Conservation (phyloP, 2,113 vertebrate genomes). For the Cryptoleucopteryx plumbea region DNA sequence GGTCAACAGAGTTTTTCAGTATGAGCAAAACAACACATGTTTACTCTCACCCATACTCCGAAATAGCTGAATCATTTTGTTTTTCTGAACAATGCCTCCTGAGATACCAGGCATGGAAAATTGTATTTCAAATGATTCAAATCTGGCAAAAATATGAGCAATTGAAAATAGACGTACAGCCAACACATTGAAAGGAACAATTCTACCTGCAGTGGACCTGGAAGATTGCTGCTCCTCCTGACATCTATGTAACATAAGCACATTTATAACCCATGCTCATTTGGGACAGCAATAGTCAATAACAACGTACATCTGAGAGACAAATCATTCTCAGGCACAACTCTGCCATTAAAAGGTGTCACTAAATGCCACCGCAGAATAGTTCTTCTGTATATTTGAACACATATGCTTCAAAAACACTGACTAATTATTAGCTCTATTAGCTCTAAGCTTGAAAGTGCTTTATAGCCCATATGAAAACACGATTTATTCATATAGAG, state of each 20-base stretch:
- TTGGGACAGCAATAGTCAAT: not conserved
- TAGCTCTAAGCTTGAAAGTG: not conserved
- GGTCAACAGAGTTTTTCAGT: not conserved
- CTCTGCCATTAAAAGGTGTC: not conserved
- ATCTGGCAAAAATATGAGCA: not conserved
- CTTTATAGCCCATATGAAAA: not conserved
- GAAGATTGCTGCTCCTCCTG: not conserved
- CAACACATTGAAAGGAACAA: not conserved
- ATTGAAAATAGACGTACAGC: not conserved
- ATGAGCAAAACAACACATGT: conserved; percentile 48
- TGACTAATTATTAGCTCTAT: not conserved
- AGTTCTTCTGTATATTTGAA: not conserved
- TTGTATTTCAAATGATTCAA: not conserved
- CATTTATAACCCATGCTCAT: not conserved
- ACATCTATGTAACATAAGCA: not conserved
- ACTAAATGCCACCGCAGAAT: not conserved
- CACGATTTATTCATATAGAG: not conserved
- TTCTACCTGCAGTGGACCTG: not conserved
- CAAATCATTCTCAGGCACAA: not conserved
- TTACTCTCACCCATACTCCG: not conserved
- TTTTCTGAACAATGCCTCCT: not conserved
- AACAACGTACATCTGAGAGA: not conserved
- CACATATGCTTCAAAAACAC: not conserved
- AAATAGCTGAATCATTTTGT: conserved; percentile 29
- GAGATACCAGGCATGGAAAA: not conserved